A percentile compares a stretch with the other conserved stretches of the same genome.
Evolutionary conservation across 2,797 vertebrate genomes (phyloP).

Genomic region (Rhodeus uyekii): DNA sequence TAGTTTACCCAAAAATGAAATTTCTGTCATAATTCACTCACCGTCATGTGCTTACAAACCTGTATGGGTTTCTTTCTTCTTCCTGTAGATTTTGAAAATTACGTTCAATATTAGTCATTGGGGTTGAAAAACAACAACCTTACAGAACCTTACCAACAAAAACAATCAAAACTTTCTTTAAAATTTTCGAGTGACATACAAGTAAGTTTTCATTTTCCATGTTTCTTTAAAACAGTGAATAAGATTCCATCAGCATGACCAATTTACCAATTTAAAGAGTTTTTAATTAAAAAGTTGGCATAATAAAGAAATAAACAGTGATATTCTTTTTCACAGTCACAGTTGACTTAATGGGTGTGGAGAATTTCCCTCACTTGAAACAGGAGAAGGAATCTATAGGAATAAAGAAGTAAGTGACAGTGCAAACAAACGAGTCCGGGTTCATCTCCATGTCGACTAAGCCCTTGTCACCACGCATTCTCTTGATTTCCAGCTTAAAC

Average conservation of each 20-base stretch:
- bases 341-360: constrained; percentile 17
- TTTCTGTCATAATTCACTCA: background rate
- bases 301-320: constrained; percentile 14
- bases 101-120: background rate
- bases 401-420: constrained; percentile 44
- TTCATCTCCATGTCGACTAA: constrained; percentile 72
- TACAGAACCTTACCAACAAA: background rate
- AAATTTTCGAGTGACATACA: background rate
- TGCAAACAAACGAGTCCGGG: constrained; percentile 61
- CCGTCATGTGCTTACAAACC: background rate
- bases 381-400: constrained; percentile 55
- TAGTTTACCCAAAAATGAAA: background rate
- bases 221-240: background rate
- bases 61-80: background rate
- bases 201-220: background rate
- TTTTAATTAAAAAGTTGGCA: background rate
- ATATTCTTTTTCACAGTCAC: background rate
- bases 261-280: background rate
- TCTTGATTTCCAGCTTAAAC: constrained; percentile 83
- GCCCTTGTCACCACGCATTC: constrained; percentile 72
- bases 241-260: background rate
- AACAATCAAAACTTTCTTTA: background rate
- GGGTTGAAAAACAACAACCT: background rate
- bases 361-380: constrained; percentile 25
- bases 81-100: background rate